A percentile compares a stretch with the other conserved stretches of the same genome.
phyloP scores from a whole-genome alignment of 2,797 vertebrate genomes.

The Coccyzus lansbergi region DNA sequence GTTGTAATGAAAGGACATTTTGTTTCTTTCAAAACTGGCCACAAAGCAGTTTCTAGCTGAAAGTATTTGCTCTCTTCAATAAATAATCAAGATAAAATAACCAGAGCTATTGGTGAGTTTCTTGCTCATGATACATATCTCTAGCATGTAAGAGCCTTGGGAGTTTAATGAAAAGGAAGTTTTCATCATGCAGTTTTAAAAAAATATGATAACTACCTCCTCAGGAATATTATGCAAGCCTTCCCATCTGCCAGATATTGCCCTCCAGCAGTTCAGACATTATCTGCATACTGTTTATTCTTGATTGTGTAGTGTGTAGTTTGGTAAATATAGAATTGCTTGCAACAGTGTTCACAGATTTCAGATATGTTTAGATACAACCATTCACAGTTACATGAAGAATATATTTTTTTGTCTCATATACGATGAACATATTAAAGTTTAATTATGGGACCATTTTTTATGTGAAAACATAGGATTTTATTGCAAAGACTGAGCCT shows the following conservation, averaged over 20 bases:
- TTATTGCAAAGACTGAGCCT: background rate
- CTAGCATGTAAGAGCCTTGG: background rate
- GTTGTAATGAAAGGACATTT: conserved; percentile 21
- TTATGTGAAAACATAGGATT: background rate
- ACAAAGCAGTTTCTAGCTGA: background rate
- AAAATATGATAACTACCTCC: background rate
- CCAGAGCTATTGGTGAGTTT: background rate
- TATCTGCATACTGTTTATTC: background rate
- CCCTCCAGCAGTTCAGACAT: background rate
- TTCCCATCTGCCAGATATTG: background rate
- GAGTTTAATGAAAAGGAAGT: conserved; percentile 5
- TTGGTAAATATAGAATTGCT: background rate
- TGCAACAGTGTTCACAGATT: background rate
- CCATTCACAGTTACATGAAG: background rate
- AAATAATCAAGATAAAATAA: background rate
- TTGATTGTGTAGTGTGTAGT: background rate
- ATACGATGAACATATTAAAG: background rate
- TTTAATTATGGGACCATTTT: background rate
- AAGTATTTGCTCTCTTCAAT: background rate
- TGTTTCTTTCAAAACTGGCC: conserved; percentile 25
- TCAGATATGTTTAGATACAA: background rate
- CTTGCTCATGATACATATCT: background rate
- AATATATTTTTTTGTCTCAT: background rate
- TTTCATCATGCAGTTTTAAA: background rate
- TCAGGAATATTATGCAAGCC: background rate